Base-by-base conservation (phyloP, 2,113 vertebrate species). In the Kryptolebias marmoratus region DNA sequence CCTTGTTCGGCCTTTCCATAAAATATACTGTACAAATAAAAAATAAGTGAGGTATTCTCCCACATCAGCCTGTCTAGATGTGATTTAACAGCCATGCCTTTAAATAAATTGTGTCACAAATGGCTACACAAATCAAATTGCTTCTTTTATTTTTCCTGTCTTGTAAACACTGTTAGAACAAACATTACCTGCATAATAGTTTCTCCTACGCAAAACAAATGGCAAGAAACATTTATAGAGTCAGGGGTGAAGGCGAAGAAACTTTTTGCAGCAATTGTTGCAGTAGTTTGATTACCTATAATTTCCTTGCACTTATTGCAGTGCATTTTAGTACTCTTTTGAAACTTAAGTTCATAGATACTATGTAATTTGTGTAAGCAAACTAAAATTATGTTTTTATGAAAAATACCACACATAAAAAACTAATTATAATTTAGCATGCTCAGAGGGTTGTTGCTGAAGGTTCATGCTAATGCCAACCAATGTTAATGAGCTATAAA, bases 71-170 rank as follows among this genome's bases (percentile, higher is more conserved):
- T 15, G 28, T 54, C 30, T 56, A 0, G 6, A 31, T 54, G 57
- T 55, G 32, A 64, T 71, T 72, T 65, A 55, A 59, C 73, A 63
- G 73, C 70, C 47, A n/a, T 52, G 62, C 32, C 66, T 66, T 61
- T 32, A 44, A 71, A 76, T 70, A 63, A 76, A 73, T 63, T 50
- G 55, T 57, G 22, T 68, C 67, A 64, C 53, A 42, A 71, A 71
- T 78, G 64, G 52, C 52, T 22, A n/a, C 58, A 55, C 63, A 65
- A 56, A 74, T 78, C 71, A 63, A 57, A 62, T 63, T 66, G 60
- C 12, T 10, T 61, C 60, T 15, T 32, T 55, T 12, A 27, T 28
- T 55, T 2, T 32, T 9, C 55, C 55, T 27, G 30, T 57, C 55
- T 57, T 32, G 30, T 57, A 32, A 32, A 57, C 13, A 57, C 30